Percentiles rank a stretch among this genome's conserved stretches.
Evolutionary conservation across 1,140 invertebrate species (phyloP).

Genomic region (Ceratosolen solmsi): DNA sequence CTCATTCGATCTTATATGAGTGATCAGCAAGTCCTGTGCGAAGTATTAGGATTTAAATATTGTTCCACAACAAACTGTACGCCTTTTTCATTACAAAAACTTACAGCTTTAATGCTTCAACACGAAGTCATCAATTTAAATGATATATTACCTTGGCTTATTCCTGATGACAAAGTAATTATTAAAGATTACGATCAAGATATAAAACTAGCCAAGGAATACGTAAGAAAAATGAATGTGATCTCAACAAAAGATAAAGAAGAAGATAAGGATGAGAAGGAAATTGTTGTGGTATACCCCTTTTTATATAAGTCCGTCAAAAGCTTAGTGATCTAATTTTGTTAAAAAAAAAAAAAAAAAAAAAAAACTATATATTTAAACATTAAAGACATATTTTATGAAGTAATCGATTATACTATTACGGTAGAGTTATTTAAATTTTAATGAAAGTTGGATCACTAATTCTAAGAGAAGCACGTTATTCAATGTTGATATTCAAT

Average conservation of each 20-base stretch:
- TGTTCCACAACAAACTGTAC: conserved; percentile 80
- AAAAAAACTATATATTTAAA: conserved; percentile 9
- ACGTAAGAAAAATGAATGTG: conserved; percentile 88
- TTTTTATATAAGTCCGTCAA: neutral
- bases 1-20: conserved; percentile 90
- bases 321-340: neutral
- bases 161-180: conserved; percentile 88
- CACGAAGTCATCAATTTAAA: conserved; percentile 89
- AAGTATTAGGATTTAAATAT: conserved; percentile 96
- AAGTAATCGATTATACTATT: neutral
- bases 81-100: conserved; percentile 87
- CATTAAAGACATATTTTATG: conserved; percentile 20
- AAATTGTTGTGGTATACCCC: conserved; percentile 73
- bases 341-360: neutral
- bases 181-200: conserved; percentile 87
- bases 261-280: conserved; percentile 82
- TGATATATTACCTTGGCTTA: conserved; percentile 92
- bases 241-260: conserved; percentile 90
- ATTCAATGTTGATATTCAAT: neutral
- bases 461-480: neutral
- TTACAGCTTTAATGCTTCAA: conserved; percentile 92
- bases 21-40: conserved; percentile 88
- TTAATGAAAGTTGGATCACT: neutral
- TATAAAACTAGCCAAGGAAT: conserved; percentile 88
- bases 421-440: neutral